Base-by-base conservation (phyloP, 2,113 vertebrate genomes). In the Paracanthobrama guichenoti region DNA sequence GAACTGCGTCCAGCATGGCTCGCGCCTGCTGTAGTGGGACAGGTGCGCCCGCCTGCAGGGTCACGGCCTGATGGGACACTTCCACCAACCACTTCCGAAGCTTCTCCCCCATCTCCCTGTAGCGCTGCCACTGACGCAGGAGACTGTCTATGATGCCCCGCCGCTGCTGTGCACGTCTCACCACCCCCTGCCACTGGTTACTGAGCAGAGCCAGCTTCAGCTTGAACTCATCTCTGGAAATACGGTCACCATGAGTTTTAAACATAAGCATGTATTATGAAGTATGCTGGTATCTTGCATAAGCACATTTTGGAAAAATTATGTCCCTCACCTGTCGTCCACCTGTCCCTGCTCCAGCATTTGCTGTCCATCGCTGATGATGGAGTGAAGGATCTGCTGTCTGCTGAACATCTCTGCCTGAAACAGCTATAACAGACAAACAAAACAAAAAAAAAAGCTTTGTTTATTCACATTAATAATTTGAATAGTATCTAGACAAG, bases 341-440 rank as follows among this genome's bases (percentile, higher is more conserved):
- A 99, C 97, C 85, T 98, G 97, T 87, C 97, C 98, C 95, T 99
- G 98, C 90, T 99, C 97, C 55, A 99, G 91, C 91, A 99, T 97
- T 86, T 83, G 94, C 77, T 99, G 98, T 26, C 98, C 98, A 83
- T 99, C 97, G 84, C 91, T 94, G 90, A 98, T 97, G 88, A 99
- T 98, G 0, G 98, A 98, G 92, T 99, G 98, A 69, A 99, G 95
- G 91, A 99, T 97, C 94, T 99, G 98, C 90, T 99, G 98, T 60
- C 97, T 95, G 84, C 98, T 98, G 93, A 99, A 98, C 97, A 99
- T 99, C 95, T 99, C 98, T 0, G 98, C 96, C 92, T 99, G 98
- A 93, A 99, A 99, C 64, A 99, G 92, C 98, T 99, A 89, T 28
- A 71, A 71, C 67, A 22, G 18, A 89, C 1, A 83, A 26, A 89